Evolutionary conservation across 1,140 invertebrate species (phyloP), one percentile per base, ranked within the genome.

Genomic region (Rhopalosiphum maidis): DNA sequence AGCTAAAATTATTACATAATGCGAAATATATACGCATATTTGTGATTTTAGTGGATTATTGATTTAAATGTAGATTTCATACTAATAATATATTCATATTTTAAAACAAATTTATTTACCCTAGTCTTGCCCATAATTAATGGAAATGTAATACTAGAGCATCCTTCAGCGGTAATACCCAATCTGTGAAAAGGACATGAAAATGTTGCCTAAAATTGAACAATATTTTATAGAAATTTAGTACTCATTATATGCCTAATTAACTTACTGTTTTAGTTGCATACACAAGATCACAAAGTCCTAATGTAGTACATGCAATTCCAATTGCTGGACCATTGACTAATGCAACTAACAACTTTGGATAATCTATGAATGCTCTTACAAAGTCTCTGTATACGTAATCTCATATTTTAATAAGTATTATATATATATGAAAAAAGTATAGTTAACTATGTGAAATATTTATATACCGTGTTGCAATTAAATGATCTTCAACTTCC

Each of bases 241-340:
- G 35, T 51, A n/a, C 23, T 68, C 9, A 43, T 1, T 37, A n/a
- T 87, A 91, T 82, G 60, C 23, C 41, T 41, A n/a, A 93, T 41
- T 51, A 22, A 94, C 82, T 94, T 95, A 96, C 97, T 94, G 95
- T 96, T 93, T 98, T 97, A n/a, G 97, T 97, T 82, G 98, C 97
- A 95, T 98, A 98, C 46, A 99, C 97, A 88, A 97, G 96, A 96
- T 99, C 99, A 96, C 97, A 99, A 1, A 99, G 95, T 22, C 96
- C 96, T 41, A 98, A 95, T 1, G 97, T 96, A 21, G 98, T 99
- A 1, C 97, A 97, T 89, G 97, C 97, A 94, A 99, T 97, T 37
- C 99, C 99, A 94, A 99, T 96, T n/a, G 98, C 98, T 89, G 98
- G 98, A 60, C 98, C 99, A 96, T 99, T 99, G 1, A 99, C 97